These are phyloP conservation scores for Craterocephalus amniculus DNA, from an alignment of 2,797 vertebrate genomes.

Conservation along the genomic window DNA sequence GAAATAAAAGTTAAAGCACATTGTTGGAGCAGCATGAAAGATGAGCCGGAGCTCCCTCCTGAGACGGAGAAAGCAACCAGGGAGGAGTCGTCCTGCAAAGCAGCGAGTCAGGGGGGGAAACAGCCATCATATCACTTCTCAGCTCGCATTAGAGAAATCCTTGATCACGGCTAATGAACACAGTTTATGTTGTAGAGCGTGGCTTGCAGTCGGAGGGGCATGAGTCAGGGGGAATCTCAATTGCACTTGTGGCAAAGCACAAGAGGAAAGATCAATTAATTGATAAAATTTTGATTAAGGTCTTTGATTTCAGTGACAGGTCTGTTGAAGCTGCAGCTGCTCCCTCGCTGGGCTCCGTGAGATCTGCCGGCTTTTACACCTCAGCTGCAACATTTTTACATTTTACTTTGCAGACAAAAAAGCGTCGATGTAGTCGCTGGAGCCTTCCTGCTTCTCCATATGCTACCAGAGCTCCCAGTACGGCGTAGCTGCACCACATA, in stretches of 20 bases:
- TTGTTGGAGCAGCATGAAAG: constrained; percentile 55
- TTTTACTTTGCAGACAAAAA: background rate
- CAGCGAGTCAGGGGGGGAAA: constrained; percentile 58
- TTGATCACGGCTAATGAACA: constrained; percentile 82
- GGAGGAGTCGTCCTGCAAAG: constrained; percentile 57
- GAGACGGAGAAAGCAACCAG: constrained; percentile 19
- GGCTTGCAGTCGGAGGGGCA: constrained; percentile 58
- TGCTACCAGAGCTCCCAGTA: constrained; percentile 18
- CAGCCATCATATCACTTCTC: constrained; percentile 71
- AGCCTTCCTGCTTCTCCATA: background rate
- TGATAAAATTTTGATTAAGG: constrained; percentile 73
- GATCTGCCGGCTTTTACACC: constrained; percentile 19
- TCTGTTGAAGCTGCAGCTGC: constrained; percentile 66
- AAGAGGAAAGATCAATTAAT: constrained; percentile 77
- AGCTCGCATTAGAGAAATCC: constrained; percentile 65
- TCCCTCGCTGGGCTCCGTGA: constrained; percentile 32
- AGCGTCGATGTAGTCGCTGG: background rate
- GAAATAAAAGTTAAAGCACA: constrained; percentile 35
- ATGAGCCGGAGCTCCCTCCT: background rate
- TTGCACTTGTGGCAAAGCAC: constrained; percentile 65
- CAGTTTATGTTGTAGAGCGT: constrained; percentile 72
- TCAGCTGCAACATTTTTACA: background rate
- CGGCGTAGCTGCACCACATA: constrained; percentile 29
- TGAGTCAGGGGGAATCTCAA: constrained; percentile 59
- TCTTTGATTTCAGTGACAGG: constrained; percentile 77